Base-by-base conservation (phyloP, 2,888 invertebrate species). In the Leptopilina syphax region DNA sequence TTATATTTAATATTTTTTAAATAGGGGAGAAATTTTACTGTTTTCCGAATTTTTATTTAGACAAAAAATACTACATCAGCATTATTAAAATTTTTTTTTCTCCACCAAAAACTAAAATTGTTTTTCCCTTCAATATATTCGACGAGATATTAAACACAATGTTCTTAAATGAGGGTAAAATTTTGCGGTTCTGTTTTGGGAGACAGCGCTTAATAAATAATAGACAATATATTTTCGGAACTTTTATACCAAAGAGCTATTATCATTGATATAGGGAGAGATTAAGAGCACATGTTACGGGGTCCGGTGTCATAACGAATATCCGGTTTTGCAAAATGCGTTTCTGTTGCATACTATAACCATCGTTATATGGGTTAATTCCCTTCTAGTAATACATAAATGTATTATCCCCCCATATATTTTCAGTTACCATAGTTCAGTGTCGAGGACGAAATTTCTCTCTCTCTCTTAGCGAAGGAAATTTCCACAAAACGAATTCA, bases 231-330 rank as follows among this genome's bases (percentile, higher is more conserved):
- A 73, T 57, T 34, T n/a, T 73, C 54, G 0, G 4, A 54, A 9
- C 34, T 34, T 57, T 57, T 3, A n/a, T 13, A n/a, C 3, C 27
- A 3, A 54, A 9, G 7, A 50, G 54, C 54, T 73, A 88, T 90
- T 90, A 91, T 89, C 87, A 86, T 86, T 90, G 90, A 90, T 91
- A 90, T 90, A 91, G 87, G 86, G 87, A 80, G 86, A 90, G 90
- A 91, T 91, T 90, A 91, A 88, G 85, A 87, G 88, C 91, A 90
- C 89, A 87, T 90, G 90, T 90, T 91, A 90, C 90, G 85, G 85
- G 85, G 85, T 12, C 83, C 83, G 83, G 79, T 84, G 84, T 84
- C 84, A 83, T 85, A 88, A 84, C 83, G 83, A 80, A 81, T 80
- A 82, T 81, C 81, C 81, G 85, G 85, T 82, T 34, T 34, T 79